phyloP scores from a whole-genome alignment of 2,113 vertebrate genomes.

The Macaca mulatta region DNA sequence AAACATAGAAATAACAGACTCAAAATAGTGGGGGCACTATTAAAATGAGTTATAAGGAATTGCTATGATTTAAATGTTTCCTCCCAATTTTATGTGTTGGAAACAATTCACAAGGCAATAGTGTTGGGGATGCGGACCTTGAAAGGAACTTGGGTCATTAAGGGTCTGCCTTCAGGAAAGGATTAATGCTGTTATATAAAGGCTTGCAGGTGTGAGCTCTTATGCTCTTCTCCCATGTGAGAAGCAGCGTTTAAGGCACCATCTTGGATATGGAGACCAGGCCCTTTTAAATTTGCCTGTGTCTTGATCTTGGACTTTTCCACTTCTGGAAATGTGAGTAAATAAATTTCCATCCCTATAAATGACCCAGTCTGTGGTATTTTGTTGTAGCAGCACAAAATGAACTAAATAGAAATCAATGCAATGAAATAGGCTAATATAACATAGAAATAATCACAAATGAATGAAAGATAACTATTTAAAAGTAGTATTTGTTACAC shows the following conservation, averaged over 20 bases:
- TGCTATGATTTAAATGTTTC: background rate
- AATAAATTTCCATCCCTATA: background rate
- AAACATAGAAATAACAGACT: background rate
- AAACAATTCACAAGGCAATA: background rate
- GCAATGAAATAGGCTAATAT: background rate
- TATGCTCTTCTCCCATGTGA: background rate
- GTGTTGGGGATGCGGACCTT: background rate
- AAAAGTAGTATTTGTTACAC: background rate
- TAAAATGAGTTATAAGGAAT: background rate
- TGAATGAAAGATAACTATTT: background rate
- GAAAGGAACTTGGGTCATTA: background rate
- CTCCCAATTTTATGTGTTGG: background rate
- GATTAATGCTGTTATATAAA: background rate
- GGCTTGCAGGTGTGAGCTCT: accelerated
- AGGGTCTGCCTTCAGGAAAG: background rate
- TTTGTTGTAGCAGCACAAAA: background rate
- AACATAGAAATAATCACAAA: background rate
- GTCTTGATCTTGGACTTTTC: background rate
- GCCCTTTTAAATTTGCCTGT: accelerated
- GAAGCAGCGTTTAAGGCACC: background rate
- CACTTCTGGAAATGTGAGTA: background rate
- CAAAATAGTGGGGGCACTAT: background rate
- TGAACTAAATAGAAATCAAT: background rate
- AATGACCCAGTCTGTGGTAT: background rate
- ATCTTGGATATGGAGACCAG: background rate